A percentile compares a stretch with the other conserved stretches of the same genome.
Evolutionary conservation across 2,113 vertebrate genomes (phyloP).

Genomic region (Haliaeetus leucogaster): DNA sequence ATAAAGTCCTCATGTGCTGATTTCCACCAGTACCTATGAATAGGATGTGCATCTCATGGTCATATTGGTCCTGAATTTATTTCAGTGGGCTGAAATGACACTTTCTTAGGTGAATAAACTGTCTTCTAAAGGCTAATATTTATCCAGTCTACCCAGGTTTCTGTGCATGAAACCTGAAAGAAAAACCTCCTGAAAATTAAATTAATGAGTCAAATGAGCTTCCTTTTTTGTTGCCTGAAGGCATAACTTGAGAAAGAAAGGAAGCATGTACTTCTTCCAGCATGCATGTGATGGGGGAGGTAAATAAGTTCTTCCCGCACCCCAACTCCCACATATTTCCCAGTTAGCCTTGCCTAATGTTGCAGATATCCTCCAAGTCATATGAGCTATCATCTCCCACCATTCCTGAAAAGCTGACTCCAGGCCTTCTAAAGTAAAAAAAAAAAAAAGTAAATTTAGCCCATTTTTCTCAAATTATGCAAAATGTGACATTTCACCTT

Average conservation of each 20-base stretch:
- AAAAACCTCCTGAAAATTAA: neutral
- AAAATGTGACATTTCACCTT: neutral
- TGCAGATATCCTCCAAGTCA: neutral
- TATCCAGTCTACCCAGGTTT: neutral
- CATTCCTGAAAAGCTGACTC: neutral
- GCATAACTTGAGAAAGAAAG: neutral
- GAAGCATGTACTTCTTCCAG: neutral
- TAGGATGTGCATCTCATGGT: neutral
- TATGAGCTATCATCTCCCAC: neutral
- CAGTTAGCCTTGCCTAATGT: neutral
- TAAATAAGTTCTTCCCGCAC: neutral
- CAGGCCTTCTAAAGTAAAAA: neutral
- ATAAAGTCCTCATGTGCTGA: neutral
- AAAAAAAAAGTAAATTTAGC: neutral
- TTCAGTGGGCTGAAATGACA: neutral
- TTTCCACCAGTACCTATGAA: neutral
- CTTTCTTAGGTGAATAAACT: neutral
- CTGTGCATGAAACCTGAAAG: neutral
- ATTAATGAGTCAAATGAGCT: neutral
- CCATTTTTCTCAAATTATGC: neutral
- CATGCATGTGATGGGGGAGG: neutral
- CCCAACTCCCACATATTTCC: neutral
- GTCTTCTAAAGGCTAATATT: neutral
- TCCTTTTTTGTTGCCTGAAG: neutral
- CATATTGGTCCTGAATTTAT: neutral